Evolutionary conservation across 1,140 invertebrate genomes (phyloP), one percentile per base, ranked within the genome.

Genomic region (Aphelenchoides fujianensis): DNA sequence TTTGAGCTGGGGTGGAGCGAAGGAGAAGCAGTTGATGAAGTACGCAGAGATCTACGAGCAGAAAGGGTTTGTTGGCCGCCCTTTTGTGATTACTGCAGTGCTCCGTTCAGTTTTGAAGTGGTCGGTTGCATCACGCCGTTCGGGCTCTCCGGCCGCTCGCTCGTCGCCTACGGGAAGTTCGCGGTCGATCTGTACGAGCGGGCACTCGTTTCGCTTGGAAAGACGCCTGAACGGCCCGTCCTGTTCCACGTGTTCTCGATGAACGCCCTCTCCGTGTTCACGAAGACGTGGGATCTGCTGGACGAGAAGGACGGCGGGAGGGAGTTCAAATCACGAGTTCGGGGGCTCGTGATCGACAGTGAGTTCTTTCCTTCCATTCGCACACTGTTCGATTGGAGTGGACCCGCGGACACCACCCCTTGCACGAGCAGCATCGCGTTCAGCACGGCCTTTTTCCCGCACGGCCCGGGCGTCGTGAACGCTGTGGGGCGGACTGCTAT

Each of bases 241-340:
- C 5, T 59, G 55, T 59, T 59, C 34, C 55, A 59, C 19, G 5
- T 19, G 5, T 59, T 59, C 34, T 59, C 55, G 5, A 59, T 59
- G 55, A 59, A 59, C 34, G 55, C 27, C 28, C 12, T 19, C 23
- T 7, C 5, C 5, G 55, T 59, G 12, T 59, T 59, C 19, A 59
- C 19, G 5, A 5, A 59, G 23, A 7, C 19, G 28, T 59, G 55
- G 55, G 55, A 59, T 23, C 34, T 59, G 55, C 55, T 59, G 12
- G 7, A 5, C 7, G 5, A 19, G 7, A 7, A 59, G 5, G 27
- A 27, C 12, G 23, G 34, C 5, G 55, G 55, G 7, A 32, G 5
- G 19, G 19, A 59, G 23, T 19, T 59, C 27, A 59, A 59, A 59
- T 59, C 55, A 7, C 55, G 55, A 59, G 55, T 59, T 7, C 7